Evolutionary conservation across 2,888 invertebrate species (phyloP), one percentile per base, ranked within the genome.

Genomic region (Stenolophus ochropezus): DNA sequence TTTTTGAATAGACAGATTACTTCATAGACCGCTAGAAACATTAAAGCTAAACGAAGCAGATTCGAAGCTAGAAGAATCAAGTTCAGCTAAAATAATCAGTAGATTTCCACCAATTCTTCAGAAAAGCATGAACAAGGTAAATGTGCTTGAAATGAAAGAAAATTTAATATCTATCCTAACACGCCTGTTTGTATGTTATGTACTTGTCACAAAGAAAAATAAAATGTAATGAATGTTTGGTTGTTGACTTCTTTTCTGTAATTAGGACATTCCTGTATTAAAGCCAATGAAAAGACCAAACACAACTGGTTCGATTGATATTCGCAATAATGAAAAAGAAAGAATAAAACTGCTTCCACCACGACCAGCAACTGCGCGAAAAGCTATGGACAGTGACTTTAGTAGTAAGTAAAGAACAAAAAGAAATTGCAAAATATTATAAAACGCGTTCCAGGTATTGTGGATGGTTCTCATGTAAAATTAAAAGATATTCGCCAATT

Each of bases 331-430:
- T 49, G 73, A 80, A 14, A 81, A 75, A 61, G n/a, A n/a, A n/a
- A n/a, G n/a, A n/a, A 8, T 14, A 18, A 80, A 58, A 53, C 14
- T 74, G 49, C 27, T 81, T 1, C 74, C 81, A 21, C 0, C 65
- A 11, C 42, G 81, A 5, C 81, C 81, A 6, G 23, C 81, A 27
- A 81, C 81, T 14, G 81, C 81, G 4, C 47, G 81, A 25, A 74
- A 51, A 49, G 74, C 74, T 61, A 23, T 27, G 2, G 49, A 25
- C n/a, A 27, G 25, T 23, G 81, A 81, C 23, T 81, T 81, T 42
- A 2, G 23, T 49, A 14, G 81, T 81, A 75, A 80, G 80, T 80
- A 49, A 3, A 11, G 4, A 23, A 25, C n/a, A 76, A 42, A 69
- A 58, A 42, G 0, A 69, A 75, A 53, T 27, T 77, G 58, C 47